Conservation (phyloP, 2,888 invertebrate species). For the Ischnus inquisitorius region DNA sequence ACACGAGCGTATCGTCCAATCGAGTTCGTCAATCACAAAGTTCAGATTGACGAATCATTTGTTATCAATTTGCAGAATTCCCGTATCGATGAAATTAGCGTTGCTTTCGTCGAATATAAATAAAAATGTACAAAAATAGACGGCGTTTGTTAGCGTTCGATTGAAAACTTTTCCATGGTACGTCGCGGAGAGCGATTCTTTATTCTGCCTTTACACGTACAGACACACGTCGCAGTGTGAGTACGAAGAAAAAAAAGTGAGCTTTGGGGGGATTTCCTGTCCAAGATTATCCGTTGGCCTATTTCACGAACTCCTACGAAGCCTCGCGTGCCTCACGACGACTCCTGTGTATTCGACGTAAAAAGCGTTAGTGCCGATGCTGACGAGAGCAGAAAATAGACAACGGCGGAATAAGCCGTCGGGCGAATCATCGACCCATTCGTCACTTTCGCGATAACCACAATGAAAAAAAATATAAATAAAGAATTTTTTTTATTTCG, state of each 20-base stretch:
- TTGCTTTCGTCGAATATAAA: not conserved
- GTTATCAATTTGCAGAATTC: not conserved
- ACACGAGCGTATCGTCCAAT: not conserved
- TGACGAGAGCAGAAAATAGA: constrained; percentile 56
- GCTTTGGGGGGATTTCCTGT: constrained; percentile 50
- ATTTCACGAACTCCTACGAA: constrained; percentile 45
- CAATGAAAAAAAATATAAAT: not conserved
- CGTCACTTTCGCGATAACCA: constrained; percentile 3
- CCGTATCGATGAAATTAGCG: not conserved
- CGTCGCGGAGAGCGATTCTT: no score
- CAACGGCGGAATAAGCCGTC: constrained; percentile 27
- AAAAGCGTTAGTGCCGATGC: constrained; percentile 33
- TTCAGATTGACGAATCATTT: not conserved
- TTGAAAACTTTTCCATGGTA: no score
- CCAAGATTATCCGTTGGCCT: constrained; percentile 60
- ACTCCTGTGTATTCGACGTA: constrained; percentile 19
- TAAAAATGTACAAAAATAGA: not conserved
- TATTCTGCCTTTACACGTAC: no score
- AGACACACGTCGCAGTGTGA: not conserved
- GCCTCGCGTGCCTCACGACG: not conserved
- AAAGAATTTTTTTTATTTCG: not conserved
- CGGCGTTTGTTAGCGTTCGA: no score
- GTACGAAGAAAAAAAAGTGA: constrained; percentile 14
- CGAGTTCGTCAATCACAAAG: constrained; percentile 6
- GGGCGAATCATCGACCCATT: constrained; percentile 8